A percentile compares a stretch with the other conserved stretches of the same genome.
Evolutionary conservation across 2,113 vertebrate species (phyloP).

Genomic region (Capreolus pygargus): DNA sequence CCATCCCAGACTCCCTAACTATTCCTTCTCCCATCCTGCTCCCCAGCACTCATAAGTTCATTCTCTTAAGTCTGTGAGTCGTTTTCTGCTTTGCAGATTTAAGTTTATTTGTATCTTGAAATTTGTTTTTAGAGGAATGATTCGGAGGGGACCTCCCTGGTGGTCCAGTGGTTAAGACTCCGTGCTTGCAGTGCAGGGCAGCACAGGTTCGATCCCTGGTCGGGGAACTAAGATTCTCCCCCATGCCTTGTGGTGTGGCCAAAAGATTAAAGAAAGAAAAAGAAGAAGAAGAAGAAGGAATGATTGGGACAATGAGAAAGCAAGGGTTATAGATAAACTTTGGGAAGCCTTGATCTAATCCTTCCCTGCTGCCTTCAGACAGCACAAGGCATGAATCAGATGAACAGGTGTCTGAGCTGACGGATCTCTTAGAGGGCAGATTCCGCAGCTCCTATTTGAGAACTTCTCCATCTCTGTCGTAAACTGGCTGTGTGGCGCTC

Average conservation of each 20-base stretch:
- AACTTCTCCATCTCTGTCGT: slow-evolving; percentile 7
- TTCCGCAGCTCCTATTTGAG: neutral
- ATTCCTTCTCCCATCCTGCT: neutral
- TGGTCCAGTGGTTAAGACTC: neutral
- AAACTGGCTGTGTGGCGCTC: neutral
- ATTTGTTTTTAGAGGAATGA: neutral
- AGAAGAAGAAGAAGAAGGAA: neutral
- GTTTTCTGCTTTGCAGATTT: neutral
- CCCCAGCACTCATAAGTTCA: neutral
- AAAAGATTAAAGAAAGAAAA: neutral
- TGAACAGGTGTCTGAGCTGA: neutral
- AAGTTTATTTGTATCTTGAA: neutral
- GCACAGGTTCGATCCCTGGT: neutral
- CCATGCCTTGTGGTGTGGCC: neutral
- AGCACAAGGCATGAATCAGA: neutral
- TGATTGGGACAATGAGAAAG: neutral
- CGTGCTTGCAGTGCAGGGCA: neutral
- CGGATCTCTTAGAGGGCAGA: neutral
- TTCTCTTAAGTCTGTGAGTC: neutral
- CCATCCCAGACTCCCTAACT: neutral
- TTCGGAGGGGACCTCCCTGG: neutral
- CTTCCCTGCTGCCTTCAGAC: neutral
- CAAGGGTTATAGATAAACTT: neutral
- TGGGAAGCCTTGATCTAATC: neutral
- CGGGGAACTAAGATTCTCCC: neutral